Conservation (phyloP, 2,888 invertebrate species). For the Coenonympha glycerion region DNA sequence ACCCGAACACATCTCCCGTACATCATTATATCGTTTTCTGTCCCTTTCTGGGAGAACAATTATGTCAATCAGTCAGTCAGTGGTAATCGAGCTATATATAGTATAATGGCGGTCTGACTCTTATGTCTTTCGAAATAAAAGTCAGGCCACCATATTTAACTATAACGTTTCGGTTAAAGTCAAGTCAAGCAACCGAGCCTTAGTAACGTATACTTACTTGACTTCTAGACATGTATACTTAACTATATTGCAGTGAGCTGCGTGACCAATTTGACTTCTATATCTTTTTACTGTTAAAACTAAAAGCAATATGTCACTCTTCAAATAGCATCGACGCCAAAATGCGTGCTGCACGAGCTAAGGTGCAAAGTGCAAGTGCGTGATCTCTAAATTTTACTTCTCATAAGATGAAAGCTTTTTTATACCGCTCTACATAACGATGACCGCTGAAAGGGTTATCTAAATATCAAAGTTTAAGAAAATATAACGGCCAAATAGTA, state of each 20-base stretch:
- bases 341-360: constrained; percentile 3
- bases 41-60: no score
- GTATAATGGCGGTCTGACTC: no score
- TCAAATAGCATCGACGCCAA: constrained; percentile 4
- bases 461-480: neutral
- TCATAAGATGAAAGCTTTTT: constrained; percentile 3
- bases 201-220: no score
- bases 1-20: no score
- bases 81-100: no score
- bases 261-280: constrained; percentile 3
- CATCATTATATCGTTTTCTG: no score
- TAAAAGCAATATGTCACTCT: constrained; percentile 6
- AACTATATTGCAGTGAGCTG: neutral
- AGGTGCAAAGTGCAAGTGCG: constrained; percentile 8
- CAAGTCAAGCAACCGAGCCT: no score
- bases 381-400: constrained; percentile 8
- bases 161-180: no score
- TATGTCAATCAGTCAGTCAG: no score
- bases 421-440: neutral
- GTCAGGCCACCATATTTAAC: no score
- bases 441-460: neutral
- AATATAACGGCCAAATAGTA: no score
- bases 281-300: neutral
- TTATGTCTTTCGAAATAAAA: no score
- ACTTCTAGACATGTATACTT: neutral